Conservation (phyloP, 2,113 vertebrate species). For the Solenodon paradoxus region DNA sequence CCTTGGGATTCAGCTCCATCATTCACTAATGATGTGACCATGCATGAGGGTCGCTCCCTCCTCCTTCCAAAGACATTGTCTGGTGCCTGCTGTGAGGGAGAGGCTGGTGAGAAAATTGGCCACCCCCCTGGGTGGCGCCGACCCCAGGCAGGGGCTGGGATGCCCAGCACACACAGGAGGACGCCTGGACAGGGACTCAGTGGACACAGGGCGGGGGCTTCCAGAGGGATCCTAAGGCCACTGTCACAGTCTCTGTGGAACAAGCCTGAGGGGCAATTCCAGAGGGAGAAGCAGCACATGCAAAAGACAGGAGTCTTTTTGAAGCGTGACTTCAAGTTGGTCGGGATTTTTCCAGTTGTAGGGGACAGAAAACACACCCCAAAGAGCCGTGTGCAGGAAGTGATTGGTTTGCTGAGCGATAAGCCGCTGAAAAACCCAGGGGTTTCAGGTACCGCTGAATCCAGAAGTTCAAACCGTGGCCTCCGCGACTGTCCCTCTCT, state of each 20-base stretch:
- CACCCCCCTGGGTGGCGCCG: not conserved
- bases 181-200: not conserved
- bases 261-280: not conserved
- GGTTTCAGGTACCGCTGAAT: not conserved
- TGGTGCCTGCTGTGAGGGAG: not conserved
- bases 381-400: not conserved
- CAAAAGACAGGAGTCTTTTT: not conserved
- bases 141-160: fast-evolving
- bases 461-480: not conserved
- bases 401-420: not conserved
- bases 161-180: fast-evolving
- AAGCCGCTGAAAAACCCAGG: not conserved
- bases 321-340: not conserved
- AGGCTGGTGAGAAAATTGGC: not conserved
- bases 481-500: not conserved
- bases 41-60: not conserved
- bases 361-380: not conserved
- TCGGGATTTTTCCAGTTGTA: not conserved
- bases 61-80: not conserved
- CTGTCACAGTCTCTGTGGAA: not conserved
- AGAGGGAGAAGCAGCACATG: not conserved
- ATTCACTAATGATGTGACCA: fast-evolving
- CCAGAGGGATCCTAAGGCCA: not conserved
- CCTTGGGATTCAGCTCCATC: not conserved
- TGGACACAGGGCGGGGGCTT: not conserved